phyloP scores from a whole-genome alignment of 2,113 vertebrate species.

The Platycercus adscitus region DNA sequence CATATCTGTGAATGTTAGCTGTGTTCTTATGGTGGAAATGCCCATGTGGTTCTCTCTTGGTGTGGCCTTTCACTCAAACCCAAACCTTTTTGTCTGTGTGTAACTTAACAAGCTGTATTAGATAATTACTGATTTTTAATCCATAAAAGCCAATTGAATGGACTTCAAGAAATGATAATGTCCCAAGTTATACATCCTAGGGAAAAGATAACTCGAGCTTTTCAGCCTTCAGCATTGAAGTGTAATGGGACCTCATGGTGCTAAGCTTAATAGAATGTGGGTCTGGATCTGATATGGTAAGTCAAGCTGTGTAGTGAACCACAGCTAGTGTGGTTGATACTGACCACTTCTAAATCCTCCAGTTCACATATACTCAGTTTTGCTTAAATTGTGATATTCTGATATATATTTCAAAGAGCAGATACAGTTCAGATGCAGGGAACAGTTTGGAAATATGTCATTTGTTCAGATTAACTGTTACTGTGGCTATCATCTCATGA shows the following conservation, averaged over 20 bases:
- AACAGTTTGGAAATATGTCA: background rate
- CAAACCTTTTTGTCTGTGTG: background rate
- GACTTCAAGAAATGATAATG: background rate
- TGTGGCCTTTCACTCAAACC: background rate
- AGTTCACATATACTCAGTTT: background rate
- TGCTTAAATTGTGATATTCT: background rate
- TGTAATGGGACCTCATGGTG: background rate
- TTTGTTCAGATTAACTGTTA: constrained; percentile 4
- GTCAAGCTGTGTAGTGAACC: background rate
- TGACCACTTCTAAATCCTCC: background rate
- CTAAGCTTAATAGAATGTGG: background rate
- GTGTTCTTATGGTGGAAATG: background rate
- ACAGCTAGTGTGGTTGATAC: background rate
- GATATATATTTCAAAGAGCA: background rate
- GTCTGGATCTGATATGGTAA: background rate
- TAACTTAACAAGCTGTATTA: background rate
- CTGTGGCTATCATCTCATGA: background rate
- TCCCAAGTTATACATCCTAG: background rate
- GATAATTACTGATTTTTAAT: background rate
- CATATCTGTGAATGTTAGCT: background rate
- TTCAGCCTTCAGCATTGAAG: background rate
- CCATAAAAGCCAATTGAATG: background rate
- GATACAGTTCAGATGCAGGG: background rate
- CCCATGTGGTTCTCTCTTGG: background rate
- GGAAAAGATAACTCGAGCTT: background rate